Evolutionary conservation across 2,888 invertebrate genomes (phyloP).

Genomic region (Hemistola chrysoprasaria): DNA sequence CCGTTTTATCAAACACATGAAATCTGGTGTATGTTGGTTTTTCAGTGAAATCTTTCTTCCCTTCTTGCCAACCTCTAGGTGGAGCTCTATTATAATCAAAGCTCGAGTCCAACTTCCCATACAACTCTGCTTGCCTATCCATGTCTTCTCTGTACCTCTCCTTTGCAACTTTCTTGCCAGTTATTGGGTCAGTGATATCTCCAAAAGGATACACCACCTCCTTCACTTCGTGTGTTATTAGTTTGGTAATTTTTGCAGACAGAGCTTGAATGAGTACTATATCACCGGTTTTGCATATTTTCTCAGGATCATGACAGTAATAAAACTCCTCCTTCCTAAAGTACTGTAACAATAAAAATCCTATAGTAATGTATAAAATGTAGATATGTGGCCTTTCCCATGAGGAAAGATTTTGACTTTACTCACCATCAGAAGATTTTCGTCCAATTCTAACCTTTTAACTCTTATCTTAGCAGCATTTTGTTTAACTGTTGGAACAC

Average conservation of each 20-base stretch:
- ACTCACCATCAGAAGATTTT: constrained; percentile 89
- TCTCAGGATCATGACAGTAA: constrained; percentile 90
- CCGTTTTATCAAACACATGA: constrained; percentile 88
- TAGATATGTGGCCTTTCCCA: no score
- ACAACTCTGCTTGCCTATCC: constrained; percentile 84
- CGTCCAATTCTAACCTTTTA: constrained; percentile 88
- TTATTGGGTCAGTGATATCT: constrained; percentile 93
- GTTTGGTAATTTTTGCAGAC: constrained; percentile 86
- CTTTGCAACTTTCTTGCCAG: constrained; percentile 89
- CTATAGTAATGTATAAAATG: no score
- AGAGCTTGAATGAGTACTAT: constrained; percentile 89
- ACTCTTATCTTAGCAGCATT: constrained; percentile 91
- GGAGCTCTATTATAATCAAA: constrained; percentile 91
- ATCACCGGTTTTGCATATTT: constrained; percentile 91
- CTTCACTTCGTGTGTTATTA: constrained; percentile 90
- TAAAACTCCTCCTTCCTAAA: constrained; percentile 87
- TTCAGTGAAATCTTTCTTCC: constrained; percentile 90
- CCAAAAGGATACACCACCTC: constrained; percentile 91
- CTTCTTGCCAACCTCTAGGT: constrained; percentile 90
- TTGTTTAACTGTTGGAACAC: constrained; percentile 89
- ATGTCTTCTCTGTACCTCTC: constrained; percentile 89
- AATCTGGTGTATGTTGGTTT: constrained; percentile 89
- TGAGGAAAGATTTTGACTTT: no score
- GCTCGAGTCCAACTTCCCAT: constrained; percentile 85
- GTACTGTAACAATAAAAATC: constrained; percentile 87